phyloP scores from a whole-genome alignment of 2,797 vertebrate species.

The Pampus argenteus region DNA sequence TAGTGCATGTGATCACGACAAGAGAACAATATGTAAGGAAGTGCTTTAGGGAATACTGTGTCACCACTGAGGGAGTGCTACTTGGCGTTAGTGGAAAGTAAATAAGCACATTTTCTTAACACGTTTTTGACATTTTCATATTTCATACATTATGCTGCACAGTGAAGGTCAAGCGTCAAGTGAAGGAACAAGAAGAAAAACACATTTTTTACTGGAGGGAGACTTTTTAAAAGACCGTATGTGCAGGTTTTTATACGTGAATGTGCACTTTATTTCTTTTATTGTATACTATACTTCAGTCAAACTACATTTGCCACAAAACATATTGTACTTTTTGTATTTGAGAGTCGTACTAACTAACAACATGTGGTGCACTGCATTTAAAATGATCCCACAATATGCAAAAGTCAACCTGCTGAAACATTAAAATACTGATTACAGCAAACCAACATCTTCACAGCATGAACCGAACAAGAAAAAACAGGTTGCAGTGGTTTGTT shows the following conservation, averaged over 20 bases:
- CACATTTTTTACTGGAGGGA: no score
- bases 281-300: neutral
- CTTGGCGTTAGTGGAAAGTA: neutral
- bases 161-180: neutral
- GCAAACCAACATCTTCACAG: no score
- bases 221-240: no score
- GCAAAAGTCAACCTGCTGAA: no score
- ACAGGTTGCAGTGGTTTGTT: no score
- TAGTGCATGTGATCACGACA: conserved; percentile 7
- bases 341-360: neutral
- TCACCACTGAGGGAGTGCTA: neutral
- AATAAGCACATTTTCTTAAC: no score
- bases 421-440: no score
- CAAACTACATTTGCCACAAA: neutral
- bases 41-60: neutral
- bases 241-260: no score
- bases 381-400: neutral
- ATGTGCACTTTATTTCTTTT: no score
- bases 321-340: no score
- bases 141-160: neutral
- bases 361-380: neutral
- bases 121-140: no score
- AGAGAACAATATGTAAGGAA: neutral
- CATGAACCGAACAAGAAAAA: no score
- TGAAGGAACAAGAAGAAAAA: neutral